Evolutionary conservation across 2,113 vertebrate species (phyloP).

Genomic region (Castor canadensis): DNA sequence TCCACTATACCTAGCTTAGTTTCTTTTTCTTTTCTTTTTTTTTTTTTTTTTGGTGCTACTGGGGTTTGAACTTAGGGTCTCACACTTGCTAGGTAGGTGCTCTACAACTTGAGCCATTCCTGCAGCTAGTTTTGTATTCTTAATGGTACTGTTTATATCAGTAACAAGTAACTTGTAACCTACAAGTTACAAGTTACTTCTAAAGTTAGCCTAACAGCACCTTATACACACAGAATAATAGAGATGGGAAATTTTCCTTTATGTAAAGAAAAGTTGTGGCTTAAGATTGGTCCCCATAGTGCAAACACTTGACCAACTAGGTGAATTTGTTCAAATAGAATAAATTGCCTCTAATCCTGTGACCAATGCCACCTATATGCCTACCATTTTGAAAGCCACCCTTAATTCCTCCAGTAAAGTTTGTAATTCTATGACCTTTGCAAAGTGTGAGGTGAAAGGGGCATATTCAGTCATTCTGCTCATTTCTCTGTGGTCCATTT

Average conservation of each 20-base stretch:
- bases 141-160: not conserved
- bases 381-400: not conserved
- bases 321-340: not conserved
- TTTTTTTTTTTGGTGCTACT: too few species aligned
- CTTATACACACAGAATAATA: not conserved
- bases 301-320: not conserved
- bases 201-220: not conserved
- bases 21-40: too few species aligned
- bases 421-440: not conserved
- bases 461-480: not conserved
- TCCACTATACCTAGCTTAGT: not conserved
- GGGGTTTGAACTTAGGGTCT: too few species aligned
- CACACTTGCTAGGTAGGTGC: too few species aligned
- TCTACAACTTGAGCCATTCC: too few species aligned
- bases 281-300: not conserved
- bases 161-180: too few species aligned
- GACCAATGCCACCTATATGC: not conserved
- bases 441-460: not conserved
- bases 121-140: too few species aligned
- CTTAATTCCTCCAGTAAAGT: not conserved
- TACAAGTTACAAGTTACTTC: not conserved
- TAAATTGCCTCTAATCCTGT: not conserved
- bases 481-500: not conserved
- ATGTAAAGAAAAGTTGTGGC: not conserved
- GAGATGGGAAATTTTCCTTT: not conserved